These are phyloP conservation scores for Oncorhynchus kisutch DNA, from an alignment of 2,113 vertebrate species.

Conservation along the genomic window DNA sequence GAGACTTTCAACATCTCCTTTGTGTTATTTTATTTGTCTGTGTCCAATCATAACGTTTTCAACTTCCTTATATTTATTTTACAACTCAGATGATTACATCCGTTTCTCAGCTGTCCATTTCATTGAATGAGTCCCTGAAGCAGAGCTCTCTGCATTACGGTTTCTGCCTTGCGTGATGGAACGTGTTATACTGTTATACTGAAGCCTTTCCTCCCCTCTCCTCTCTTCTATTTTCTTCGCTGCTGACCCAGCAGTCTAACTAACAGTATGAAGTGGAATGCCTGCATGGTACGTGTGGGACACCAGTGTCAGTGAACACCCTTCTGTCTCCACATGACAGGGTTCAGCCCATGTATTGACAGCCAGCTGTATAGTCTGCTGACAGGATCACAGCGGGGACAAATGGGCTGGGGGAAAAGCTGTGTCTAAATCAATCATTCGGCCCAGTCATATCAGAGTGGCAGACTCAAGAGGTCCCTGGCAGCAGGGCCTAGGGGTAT, in stretches of 20 bases:
- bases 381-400: constrained; percentile 29
- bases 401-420: background rate
- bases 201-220: too few relatives aligned
- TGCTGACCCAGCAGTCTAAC: background rate
- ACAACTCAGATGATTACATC: background rate
- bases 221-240: background rate
- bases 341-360: constrained; percentile 39
- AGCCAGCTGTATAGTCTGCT: constrained; percentile 27
- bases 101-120: constrained; percentile 8
- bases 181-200: background rate
- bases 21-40: background rate
- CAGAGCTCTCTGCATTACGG: background rate
- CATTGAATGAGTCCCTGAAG: constrained; percentile 14
- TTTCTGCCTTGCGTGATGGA: background rate
- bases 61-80: constrained; percentile 6
- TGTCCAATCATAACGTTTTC: background rate
- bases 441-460: constrained; percentile 12
- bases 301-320: background rate
- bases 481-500: background rate
- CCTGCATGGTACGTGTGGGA: background rate
- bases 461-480: constrained; percentile 9
- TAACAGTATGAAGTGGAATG: background rate
- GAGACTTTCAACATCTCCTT: background rate
- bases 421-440: constrained; percentile 15
- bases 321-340: constrained; percentile 34